phyloP scores from a whole-genome alignment of 2,797 vertebrate genomes.

The Trachops cirrhosus region DNA sequence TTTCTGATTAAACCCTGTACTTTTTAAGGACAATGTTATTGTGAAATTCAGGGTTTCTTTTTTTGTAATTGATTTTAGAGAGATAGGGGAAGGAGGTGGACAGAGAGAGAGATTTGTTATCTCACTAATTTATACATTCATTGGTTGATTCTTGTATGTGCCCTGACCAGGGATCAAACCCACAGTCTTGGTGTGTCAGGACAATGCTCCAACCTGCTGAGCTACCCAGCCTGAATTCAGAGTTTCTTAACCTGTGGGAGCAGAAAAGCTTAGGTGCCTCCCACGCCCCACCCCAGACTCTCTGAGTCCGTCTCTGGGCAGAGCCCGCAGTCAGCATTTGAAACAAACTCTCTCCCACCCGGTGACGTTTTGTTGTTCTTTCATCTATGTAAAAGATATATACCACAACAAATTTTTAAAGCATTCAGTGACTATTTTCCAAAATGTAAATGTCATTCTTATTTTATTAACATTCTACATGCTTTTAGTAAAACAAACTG shows the following conservation, averaged over 20 bases:
- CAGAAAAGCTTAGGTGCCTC: neutral
- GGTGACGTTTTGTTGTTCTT: neutral
- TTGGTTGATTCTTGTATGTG: neutral
- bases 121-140: neutral
- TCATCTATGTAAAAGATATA: neutral
- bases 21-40: neutral
- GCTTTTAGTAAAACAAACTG: neutral
- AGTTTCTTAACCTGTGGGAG: neutral
- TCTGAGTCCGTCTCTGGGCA: neutral
- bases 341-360: neutral
- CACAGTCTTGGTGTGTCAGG: neutral
- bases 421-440: neutral
- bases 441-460: neutral
- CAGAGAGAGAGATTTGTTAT: neutral
- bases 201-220: neutral
- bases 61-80: neutral
- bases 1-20: neutral
- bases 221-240: neutral
- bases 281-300: accelerated
- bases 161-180: neutral
- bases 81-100: neutral
- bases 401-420: neutral
- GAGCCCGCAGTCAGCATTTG: neutral
- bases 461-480: neutral
- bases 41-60: neutral